Percentiles rank a stretch among this genome's conserved stretches.
Conservation (phyloP, 2,888 invertebrate genomes). For the Cheilosia vulpina region DNA sequence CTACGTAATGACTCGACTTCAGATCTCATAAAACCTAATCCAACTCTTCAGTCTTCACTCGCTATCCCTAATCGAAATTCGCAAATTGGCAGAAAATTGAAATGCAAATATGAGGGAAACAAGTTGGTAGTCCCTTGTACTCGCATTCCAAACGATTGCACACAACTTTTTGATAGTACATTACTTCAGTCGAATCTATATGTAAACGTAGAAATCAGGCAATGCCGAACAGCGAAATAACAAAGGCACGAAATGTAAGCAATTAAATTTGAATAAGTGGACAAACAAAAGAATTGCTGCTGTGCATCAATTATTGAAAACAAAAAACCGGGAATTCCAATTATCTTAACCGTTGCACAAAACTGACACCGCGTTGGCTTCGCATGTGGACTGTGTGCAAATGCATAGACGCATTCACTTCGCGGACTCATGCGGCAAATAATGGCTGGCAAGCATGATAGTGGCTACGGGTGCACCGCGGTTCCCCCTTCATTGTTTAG, state of each 20-base stretch:
- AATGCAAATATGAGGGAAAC: slow-evolving; percentile 14
- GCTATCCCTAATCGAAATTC: slow-evolving; percentile 7
- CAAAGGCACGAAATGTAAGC: slow-evolving; percentile 50
- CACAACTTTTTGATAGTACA: slow-evolving; percentile 16
- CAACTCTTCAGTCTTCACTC: background rate
- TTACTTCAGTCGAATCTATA: slow-evolving; percentile 1
- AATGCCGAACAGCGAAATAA: background rate
- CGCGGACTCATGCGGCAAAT: slow-evolving; percentile 33
- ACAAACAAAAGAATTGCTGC: slow-evolving; percentile 50
- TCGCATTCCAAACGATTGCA: slow-evolving; percentile 30
- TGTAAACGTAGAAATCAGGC: background rate
- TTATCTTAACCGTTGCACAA: slow-evolving; percentile 61
- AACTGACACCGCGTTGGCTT: slow-evolving; percentile 31
- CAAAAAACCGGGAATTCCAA: slow-evolving; percentile 44
- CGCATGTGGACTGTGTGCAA: slow-evolving; percentile 14
- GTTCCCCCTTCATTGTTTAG: slow-evolving; percentile 38
- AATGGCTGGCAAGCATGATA: slow-evolving; percentile 29
- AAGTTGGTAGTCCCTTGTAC: slow-evolving; percentile 16
- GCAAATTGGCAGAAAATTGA: slow-evolving; percentile 24
- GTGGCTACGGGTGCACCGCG: background rate
- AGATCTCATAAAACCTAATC: background rate
- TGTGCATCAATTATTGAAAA: slow-evolving; percentile 25
- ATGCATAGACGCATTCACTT: slow-evolving; percentile 23
- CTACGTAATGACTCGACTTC: no score
- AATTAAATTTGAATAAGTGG: slow-evolving; percentile 57